These are phyloP conservation scores for Athalia cordata DNA, from an alignment of 2,888 invertebrate species.

Conservation along the genomic window DNA sequence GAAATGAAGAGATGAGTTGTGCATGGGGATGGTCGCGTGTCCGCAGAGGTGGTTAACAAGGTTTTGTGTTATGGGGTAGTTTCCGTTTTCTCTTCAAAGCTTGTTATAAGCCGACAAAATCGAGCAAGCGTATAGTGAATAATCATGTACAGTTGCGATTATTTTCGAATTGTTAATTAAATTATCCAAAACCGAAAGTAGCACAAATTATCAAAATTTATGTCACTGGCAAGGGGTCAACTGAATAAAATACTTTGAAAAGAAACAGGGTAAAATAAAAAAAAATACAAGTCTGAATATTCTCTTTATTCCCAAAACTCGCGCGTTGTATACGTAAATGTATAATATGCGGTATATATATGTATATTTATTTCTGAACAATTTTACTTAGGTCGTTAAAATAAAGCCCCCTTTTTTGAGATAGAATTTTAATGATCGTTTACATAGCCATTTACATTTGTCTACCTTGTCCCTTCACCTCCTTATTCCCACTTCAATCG, in stretches of 20 bases:
- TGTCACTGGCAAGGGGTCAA: neutral
- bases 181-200: neutral
- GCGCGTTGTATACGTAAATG: too few species aligned
- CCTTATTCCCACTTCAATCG: neutral
- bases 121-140: neutral
- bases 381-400: neutral
- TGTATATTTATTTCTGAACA: too few species aligned
- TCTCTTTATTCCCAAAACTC: too few species aligned
- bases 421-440: slow-evolving; percentile 11
- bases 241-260: too few species aligned
- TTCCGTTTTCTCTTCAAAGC: slow-evolving; percentile 8
- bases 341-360: too few species aligned
- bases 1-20: neutral
- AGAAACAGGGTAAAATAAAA: too few species aligned
- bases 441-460: neutral
- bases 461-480: slow-evolving; percentile 6
- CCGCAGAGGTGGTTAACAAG: neutral
- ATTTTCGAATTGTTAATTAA: neutral
- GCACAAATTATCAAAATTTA: slow-evolving; percentile 3
- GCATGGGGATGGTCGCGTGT: too few species aligned
- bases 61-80: neutral
- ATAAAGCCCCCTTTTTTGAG: slow-evolving; percentile 5
- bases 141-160: neutral
- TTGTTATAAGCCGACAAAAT: neutral
- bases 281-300: too few species aligned